Base-by-base conservation (phyloP, 2,113 vertebrate genomes). In the Nibea coibor region DNA sequence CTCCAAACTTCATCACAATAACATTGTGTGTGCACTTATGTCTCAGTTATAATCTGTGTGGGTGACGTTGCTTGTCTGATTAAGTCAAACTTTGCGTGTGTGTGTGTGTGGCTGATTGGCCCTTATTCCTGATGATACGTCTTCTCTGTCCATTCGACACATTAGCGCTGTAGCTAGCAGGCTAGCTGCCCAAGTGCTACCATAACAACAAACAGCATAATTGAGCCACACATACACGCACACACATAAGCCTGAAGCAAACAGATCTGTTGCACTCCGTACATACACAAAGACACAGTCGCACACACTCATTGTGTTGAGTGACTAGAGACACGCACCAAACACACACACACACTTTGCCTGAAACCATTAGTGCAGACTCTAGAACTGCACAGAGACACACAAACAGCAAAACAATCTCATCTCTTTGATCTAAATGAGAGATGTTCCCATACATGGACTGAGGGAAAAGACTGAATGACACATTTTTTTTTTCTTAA, bases 1-100 rank as follows among this genome's bases (percentile, higher is more conserved):
- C 24, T 81, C 39, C 56, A 64, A 81, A 85, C 78, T 66, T 66
- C 70, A 79, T 72, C 10, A 35, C 42, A 77, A 24, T 62, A 78
- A 66, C 48, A 59, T n/a, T 15, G 3, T 8, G 50, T 47, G 72
- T 61, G 26, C 47, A 48, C 8, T 50, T 54, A 42, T 9, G 70
- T 50, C 58, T 54, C 22, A 45, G 31, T 43, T 72, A 17, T 72
- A 42, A 70, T 69, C 16, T 20, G 14, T 42, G 16, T 64, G 59
- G 62, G 19, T 42, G 20, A 22, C 4, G 20, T 22, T 16, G 64
- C 22, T 54, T 47, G 61, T 66, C 74, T 20, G 22, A 59, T 59
- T 26, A 57, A 57, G 72, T 76, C n/a, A 72, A 16, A 54, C 20
- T 14, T 35, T 56, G 61, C 11, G 8, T 20, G 59, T 31, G 1